phyloP scores from a whole-genome alignment of 1,140 invertebrate genomes.

The Macrosteles quadrilineatus region DNA sequence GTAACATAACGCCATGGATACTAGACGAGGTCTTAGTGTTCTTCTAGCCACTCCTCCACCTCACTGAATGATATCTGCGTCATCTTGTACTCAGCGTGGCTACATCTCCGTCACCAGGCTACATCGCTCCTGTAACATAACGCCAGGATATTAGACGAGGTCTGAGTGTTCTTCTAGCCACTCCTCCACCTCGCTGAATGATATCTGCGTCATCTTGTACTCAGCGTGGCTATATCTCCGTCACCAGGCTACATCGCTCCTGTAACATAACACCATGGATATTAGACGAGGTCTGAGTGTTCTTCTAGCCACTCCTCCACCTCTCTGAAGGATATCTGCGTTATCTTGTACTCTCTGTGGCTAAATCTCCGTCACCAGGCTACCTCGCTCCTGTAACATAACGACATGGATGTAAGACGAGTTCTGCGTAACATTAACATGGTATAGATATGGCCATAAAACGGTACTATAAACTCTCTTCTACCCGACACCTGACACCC shows the following conservation, averaged over 20 bases:
- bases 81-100: constrained; percentile 34
- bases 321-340: too few species aligned
- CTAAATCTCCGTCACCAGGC: too few species aligned
- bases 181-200: constrained; percentile 50
- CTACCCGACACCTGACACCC: too few species aligned
- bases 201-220: constrained; percentile 51
- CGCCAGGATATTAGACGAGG: too few species aligned
- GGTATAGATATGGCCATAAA: too few species aligned
- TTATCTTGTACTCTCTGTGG: neutral
- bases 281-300: constrained; percentile 50
- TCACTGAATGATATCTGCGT: constrained; percentile 44
- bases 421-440: too few species aligned
- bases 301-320: constrained; percentile 4
- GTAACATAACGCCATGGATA: constrained; percentile 42
- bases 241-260: too few species aligned
- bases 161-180: constrained; percentile 56
- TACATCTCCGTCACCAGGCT: too few species aligned
- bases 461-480: too few species aligned
- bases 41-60: constrained; percentile 56
- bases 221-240: neutral
- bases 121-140: too few species aligned
- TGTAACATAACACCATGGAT: constrained; percentile 41
- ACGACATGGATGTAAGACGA: too few species aligned
- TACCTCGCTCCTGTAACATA: too few species aligned
- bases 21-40: constrained; percentile 49